Percentiles rank a stretch among this genome's conserved stretches.
These are phyloP conservation scores for Trichacis sp. DNA, from an alignment of 2,888 invertebrate genomes.

Conservation along the genomic window DNA sequence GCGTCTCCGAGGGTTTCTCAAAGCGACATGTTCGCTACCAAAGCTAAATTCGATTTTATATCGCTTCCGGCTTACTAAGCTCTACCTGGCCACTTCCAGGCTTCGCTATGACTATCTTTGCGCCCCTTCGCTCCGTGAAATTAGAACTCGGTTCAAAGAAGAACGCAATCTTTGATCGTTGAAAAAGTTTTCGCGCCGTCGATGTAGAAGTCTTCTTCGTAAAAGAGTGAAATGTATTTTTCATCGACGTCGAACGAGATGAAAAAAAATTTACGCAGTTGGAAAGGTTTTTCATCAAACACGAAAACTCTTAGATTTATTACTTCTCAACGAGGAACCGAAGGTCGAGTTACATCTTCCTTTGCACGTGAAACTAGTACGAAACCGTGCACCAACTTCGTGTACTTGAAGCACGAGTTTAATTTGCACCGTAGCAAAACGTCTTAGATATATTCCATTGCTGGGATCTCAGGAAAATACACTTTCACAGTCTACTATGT, in stretches of 20 bases:
- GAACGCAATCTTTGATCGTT: background rate
- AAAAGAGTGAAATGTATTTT: background rate
- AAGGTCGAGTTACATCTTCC: no score
- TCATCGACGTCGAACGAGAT: background rate
- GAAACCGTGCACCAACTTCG: no score
- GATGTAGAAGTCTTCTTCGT: background rate
- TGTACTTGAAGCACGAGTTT: no score
- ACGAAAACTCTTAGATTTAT: no score
- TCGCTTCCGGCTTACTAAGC: conserved; percentile 20
- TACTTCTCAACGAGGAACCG: no score
- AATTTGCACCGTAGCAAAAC: no score
- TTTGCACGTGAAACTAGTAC: no score
- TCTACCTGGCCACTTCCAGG: conserved; percentile 1
- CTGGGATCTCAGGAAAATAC: background rate
- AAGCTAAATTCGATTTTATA: conserved; percentile 16
- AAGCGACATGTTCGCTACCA: background rate
- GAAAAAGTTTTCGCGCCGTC: background rate
- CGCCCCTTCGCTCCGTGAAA: conserved; percentile 6
- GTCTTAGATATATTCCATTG: background rate
- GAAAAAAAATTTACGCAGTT: background rate
- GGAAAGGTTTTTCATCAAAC: background rate
- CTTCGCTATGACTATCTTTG: background rate
- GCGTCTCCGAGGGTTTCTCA: conserved; percentile 2
- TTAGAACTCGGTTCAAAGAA: background rate
- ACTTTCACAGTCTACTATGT: background rate